phyloP scores from a whole-genome alignment of 2,113 vertebrate species.

The Bambusicola thoracicus region DNA sequence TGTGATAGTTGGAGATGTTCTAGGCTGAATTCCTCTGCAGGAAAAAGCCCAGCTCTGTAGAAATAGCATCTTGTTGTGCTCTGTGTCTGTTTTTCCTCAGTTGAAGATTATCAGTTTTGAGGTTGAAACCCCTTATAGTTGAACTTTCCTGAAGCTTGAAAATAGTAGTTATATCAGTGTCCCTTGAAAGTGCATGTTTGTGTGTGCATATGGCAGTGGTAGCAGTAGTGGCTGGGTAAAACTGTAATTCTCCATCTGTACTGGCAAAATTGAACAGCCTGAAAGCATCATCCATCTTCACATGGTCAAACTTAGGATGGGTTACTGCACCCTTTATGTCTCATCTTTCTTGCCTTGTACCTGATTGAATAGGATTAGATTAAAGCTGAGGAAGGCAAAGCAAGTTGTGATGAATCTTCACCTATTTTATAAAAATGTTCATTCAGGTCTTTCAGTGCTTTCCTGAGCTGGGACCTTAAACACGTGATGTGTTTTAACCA shows the following conservation, averaged over 20 bases:
- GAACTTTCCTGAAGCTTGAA: background rate
- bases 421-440: background rate
- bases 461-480: background rate
- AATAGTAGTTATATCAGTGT: background rate
- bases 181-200: background rate
- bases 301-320: background rate
- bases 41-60: background rate
- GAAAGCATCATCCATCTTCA: background rate
- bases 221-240: background rate
- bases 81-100: background rate
- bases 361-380: fast-evolving
- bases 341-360: background rate
- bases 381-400: background rate
- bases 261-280: background rate
- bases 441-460: background rate
- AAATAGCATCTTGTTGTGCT: fast-evolving
- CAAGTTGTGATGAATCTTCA: background rate
- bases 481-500: fast-evolving
- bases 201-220: background rate
- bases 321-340: background rate
- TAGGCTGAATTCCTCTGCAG: background rate
- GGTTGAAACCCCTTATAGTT: background rate
- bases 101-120: background rate
- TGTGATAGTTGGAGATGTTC: background rate
- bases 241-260: background rate